Conservation (phyloP, 2,113 vertebrate genomes). For the Vireo altiloquus region DNA sequence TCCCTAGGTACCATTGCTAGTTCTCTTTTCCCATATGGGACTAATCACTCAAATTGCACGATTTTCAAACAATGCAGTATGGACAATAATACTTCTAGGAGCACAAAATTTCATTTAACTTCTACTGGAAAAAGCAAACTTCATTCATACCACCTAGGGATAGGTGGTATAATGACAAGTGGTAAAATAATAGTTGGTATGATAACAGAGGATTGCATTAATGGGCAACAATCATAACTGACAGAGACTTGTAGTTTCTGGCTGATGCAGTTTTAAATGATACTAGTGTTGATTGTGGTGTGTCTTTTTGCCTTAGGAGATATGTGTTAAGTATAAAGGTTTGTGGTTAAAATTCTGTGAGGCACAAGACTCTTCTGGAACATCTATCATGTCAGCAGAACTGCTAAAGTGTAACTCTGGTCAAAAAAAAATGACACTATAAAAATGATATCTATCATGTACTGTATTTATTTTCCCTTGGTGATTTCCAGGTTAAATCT, state of each 20-base stretch:
- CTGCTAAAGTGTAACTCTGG: slow-evolving; percentile 43
- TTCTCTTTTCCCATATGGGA: not conserved
- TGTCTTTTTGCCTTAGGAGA: slow-evolving; percentile 35
- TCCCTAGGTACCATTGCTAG: not conserved
- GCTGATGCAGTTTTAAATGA: slow-evolving; percentile 25
- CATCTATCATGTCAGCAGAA: slow-evolving; percentile 44
- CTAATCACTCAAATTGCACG: not conserved
- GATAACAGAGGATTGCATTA: slow-evolving; percentile 10
- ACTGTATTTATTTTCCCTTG: slow-evolving; percentile 53
- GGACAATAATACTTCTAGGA: not conserved
- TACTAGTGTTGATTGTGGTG: slow-evolving; percentile 31
- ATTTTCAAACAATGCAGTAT: not conserved
- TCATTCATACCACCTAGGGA: not conserved
- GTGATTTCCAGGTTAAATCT: slow-evolving; percentile 59
- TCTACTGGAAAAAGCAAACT: not conserved
- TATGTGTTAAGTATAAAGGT: slow-evolving; percentile 22
- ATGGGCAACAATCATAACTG: not conserved
- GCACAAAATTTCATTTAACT: not conserved
- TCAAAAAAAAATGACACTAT: slow-evolving; percentile 40
- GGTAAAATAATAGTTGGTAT: slow-evolving; percentile 5
- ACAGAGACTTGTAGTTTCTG: not conserved
- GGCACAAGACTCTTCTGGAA: not conserved
- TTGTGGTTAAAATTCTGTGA: slow-evolving; percentile 41
- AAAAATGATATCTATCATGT: slow-evolving; percentile 57
- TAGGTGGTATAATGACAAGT: not conserved